Evolutionary conservation across 2,113 vertebrate genomes (phyloP).

Genomic region (Callipepla californica): DNA sequence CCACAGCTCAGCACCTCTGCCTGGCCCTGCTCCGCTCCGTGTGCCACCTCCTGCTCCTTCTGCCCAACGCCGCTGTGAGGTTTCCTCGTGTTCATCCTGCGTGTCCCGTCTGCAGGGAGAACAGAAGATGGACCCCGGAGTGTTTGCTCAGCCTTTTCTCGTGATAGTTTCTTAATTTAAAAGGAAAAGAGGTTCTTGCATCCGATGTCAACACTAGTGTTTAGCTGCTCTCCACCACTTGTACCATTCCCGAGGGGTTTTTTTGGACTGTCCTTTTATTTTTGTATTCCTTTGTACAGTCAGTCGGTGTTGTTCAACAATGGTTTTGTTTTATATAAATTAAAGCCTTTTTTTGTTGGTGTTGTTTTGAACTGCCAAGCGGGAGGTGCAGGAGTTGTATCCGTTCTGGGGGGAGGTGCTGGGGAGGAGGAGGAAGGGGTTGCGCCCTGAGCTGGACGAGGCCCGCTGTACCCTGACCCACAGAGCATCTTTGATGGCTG

Average conservation of each 20-base stretch:
- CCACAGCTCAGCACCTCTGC: neutral
- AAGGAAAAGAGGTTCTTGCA: conserved; percentile 9
- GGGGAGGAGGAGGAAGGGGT: neutral
- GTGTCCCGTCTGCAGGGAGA: neutral
- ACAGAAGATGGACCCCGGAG: neutral
- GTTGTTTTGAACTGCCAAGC: neutral
- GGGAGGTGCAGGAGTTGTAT: neutral
- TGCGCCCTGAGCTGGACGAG: neutral
- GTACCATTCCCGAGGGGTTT: conserved; percentile 3
- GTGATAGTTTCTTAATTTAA: conserved; percentile 26
- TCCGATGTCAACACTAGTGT: conserved; percentile 69
- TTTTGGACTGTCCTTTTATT: conserved; percentile 51
- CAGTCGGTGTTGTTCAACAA: conserved; percentile 64
- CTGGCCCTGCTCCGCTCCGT: neutral
- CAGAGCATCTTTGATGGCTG: rapidly evolving
- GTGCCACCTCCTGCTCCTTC: neutral
- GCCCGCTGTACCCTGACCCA: rapidly evolving
- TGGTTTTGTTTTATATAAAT: conserved; percentile 71
- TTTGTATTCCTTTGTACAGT: conserved; percentile 80
- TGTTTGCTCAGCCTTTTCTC: neutral
- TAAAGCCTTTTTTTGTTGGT: conserved; percentile 28
- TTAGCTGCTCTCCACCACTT: conserved; percentile 41
- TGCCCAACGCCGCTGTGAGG: neutral
- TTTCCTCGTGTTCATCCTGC: no score
- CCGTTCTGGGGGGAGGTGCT: rapidly evolving